Conservation (phyloP, 2,113 vertebrate genomes). For the Maylandia zebra region DNA sequence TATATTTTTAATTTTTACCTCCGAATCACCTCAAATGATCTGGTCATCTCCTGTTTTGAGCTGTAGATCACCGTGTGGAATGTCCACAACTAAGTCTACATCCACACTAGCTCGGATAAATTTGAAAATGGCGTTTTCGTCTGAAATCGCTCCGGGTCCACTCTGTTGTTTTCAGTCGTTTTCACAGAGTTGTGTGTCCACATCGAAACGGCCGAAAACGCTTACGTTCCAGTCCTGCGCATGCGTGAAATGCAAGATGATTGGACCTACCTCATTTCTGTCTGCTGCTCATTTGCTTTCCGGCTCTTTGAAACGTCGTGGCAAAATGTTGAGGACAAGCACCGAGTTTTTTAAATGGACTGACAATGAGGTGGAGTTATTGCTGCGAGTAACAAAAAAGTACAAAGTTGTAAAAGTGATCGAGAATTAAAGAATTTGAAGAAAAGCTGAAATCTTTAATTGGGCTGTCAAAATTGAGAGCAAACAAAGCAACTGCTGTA, state of each 20-base stretch:
- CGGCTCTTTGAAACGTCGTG: fast-evolving
- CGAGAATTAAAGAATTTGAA: background rate
- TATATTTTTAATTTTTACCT: background rate
- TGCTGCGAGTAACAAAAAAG: fast-evolving
- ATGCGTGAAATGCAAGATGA: fast-evolving
- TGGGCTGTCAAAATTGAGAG: background rate
- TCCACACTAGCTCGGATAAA: background rate
- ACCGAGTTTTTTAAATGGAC: background rate
- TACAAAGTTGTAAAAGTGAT: background rate
- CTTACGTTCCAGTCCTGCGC: fast-evolving
- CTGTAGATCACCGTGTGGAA: background rate
- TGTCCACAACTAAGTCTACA: background rate
- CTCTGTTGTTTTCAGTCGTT: fast-evolving
- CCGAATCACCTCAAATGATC: fast-evolving
- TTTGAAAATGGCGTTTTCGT: fast-evolving
- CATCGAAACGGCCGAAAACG: fast-evolving
- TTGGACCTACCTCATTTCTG: background rate
- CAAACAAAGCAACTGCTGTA: background rate
- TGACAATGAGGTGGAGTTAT: background rate
- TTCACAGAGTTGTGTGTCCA: background rate
- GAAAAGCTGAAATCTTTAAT: background rate
- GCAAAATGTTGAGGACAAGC: fast-evolving
- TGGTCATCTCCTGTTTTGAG: background rate
- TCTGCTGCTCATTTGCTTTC: fast-evolving
- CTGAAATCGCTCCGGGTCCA: background rate